These are phyloP conservation scores for Alfaro cultratus DNA, from an alignment of 2,797 vertebrate species.

Conservation along the genomic window DNA sequence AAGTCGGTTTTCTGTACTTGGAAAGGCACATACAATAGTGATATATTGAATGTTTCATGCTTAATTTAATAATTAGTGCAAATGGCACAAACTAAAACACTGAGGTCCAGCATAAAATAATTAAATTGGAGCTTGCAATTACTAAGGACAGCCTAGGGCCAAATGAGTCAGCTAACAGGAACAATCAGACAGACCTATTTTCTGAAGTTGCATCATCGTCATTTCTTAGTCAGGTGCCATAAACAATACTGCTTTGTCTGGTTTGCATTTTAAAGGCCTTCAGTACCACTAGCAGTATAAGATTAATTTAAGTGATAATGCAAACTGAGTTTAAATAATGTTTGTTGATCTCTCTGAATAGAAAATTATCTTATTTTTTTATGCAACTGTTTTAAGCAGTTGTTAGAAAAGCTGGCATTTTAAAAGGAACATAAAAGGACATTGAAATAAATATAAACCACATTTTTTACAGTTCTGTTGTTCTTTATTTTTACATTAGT, in stretches of 20 bases:
- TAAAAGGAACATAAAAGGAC: background rate
- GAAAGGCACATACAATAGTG: constrained; percentile 41
- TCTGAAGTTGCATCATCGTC: constrained; percentile 15
- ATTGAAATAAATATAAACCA: background rate
- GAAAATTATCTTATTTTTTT: constrained; percentile 11
- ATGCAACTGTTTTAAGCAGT: background rate
- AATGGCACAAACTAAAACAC: constrained; percentile 32
- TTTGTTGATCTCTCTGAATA: constrained; percentile 3
- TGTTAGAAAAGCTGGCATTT: background rate
- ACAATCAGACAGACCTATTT: constrained; percentile 14
- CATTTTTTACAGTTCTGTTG: background rate
- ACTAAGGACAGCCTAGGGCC: constrained; percentile 15
- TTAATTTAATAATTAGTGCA: constrained; percentile 38
- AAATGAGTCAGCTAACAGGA: constrained; percentile 41
- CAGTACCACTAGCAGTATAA: background rate
- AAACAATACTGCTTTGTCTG: background rate
- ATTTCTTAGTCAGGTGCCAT: constrained; percentile 28
- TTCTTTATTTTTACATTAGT: background rate
- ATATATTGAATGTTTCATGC: constrained; percentile 29
- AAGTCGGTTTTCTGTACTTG: constrained; percentile 51
- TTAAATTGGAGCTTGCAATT: constrained; percentile 42
- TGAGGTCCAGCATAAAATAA: constrained; percentile 36
- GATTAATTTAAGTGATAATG: constrained; percentile 1
- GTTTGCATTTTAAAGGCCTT: constrained; percentile 3
- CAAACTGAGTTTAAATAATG: constrained; percentile 3